Evolutionary conservation across 2,888 invertebrate genomes (phyloP).

Genomic region (Megastigmus dorsalis): DNA sequence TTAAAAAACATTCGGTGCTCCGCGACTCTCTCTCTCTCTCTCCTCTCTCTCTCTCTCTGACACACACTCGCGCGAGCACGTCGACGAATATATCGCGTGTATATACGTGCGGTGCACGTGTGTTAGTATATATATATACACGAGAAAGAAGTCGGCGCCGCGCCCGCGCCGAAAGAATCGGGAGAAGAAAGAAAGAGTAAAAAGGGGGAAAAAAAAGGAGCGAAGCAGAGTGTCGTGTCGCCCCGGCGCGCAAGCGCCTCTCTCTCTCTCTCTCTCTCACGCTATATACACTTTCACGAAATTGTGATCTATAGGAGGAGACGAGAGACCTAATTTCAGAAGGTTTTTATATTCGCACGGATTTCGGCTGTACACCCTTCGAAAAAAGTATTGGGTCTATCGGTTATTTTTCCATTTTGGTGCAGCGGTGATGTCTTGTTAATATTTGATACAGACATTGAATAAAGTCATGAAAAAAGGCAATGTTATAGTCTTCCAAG

Average conservation of each 20-base stretch:
- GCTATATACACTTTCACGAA: constrained; percentile 44
- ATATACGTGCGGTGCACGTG: background rate
- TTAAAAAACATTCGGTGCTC: constrained; percentile 45
- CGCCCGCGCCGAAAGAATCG: background rate
- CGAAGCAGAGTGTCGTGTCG: constrained; percentile 20
- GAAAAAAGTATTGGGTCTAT: too few relatives aligned
- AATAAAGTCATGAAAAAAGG: too few relatives aligned
- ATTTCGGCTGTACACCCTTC: too few relatives aligned
- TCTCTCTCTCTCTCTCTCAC: too few relatives aligned
- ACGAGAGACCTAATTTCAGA: constrained; percentile 29
- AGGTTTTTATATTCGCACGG: background rate
- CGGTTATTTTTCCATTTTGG: too few relatives aligned
- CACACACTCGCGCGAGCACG: background rate
- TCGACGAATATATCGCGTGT: too few relatives aligned
- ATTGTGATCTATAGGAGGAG: background rate
- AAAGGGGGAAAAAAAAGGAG: constrained; percentile 1
- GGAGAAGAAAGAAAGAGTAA: background rate
- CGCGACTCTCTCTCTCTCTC: constrained; percentile 12
- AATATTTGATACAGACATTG: too few relatives aligned
- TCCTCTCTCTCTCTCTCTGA: background rate
- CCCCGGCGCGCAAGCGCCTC: too few relatives aligned
- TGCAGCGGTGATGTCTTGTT: too few relatives aligned
- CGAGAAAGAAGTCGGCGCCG: background rate
- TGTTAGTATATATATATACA: constrained; percentile 10
- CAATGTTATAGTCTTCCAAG: too few relatives aligned